Conservation (phyloP, 2,888 invertebrate genomes). For the Drosophila ezoana region DNA sequence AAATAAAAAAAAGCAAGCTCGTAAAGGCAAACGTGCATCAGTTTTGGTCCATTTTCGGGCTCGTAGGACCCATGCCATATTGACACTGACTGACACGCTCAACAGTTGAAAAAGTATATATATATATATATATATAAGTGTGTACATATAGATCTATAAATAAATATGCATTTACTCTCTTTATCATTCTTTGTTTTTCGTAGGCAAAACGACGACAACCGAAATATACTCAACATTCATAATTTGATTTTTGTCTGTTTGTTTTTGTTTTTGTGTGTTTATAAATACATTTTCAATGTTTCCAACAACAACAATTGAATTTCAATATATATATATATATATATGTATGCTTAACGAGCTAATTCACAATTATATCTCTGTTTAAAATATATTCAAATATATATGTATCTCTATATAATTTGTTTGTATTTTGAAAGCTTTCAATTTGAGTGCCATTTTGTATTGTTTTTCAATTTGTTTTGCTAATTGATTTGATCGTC, state of each 20-base stretch:
- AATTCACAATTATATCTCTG: conserved; percentile 64
- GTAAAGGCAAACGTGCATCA: conserved; percentile 43
- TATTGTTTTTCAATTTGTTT: neutral
- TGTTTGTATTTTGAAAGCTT: conserved; percentile 60
- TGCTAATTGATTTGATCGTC: conserved; percentile 22
- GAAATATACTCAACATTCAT: conserved; percentile 60
- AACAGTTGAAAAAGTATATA: conserved; percentile 23
- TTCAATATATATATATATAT: conserved; percentile 49
- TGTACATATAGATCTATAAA: conserved; percentile 21
- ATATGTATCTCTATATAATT: conserved; percentile 32
- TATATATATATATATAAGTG: conserved; percentile 13
- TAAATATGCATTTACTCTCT: conserved; percentile 31
- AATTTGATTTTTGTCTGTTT: conserved; percentile 38
- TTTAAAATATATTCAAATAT: conserved; percentile 32
- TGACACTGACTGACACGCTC: conserved; percentile 3
- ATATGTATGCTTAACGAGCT: conserved; percentile 68
- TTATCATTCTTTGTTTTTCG: neutral
- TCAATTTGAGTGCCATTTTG: conserved; percentile 54
- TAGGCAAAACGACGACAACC: conserved; percentile 45
- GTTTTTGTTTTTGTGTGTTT: conserved; percentile 24
- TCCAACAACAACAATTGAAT: conserved; percentile 78
- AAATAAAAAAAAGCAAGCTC: conserved; percentile 22
- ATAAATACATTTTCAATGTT: conserved; percentile 78
- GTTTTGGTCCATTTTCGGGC: conserved; percentile 23
- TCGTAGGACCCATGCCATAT: conserved; percentile 3